Conservation (phyloP, 2,888 invertebrate genomes). For the Drosophila yooni region DNA sequence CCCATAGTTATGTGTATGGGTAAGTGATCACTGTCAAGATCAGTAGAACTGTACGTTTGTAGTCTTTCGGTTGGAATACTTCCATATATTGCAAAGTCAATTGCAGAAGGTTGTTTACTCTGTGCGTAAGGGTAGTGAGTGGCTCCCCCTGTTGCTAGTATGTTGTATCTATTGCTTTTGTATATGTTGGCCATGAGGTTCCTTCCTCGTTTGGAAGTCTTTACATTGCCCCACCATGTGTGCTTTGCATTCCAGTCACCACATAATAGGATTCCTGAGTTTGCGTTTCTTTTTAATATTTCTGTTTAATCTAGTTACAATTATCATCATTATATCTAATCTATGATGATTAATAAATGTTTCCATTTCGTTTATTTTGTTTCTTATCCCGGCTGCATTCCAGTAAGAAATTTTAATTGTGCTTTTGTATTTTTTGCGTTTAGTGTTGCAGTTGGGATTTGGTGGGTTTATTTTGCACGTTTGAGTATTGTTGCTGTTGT, state of each 20-base stretch:
- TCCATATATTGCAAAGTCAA: background rate
- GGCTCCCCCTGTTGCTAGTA: slow-evolving; percentile 15
- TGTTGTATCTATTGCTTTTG: background rate
- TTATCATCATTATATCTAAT: background rate
- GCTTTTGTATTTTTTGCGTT: background rate
- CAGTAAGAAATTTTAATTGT: background rate
- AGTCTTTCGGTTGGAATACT: background rate
- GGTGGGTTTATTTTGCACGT: background rate
- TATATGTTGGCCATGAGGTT: background rate
- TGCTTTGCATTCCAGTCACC: slow-evolving; percentile 32
- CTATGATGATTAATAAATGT: background rate
- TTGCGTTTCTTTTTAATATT: no score
- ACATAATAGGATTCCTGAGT: background rate
- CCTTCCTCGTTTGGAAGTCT: slow-evolving; percentile 7
- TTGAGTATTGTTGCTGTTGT: no score
- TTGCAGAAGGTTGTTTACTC: background rate
- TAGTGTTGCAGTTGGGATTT: background rate
- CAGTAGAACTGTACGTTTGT: background rate
- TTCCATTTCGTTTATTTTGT: background rate
- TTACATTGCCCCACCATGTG: slow-evolving; percentile 11
- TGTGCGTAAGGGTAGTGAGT: background rate
- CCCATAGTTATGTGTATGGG: background rate
- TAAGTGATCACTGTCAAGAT: background rate
- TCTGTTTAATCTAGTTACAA: background rate
- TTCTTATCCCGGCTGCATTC: background rate